These are phyloP conservation scores for Chouioia cunea DNA, from an alignment of 2,888 invertebrate species.

Conservation along the genomic window DNA sequence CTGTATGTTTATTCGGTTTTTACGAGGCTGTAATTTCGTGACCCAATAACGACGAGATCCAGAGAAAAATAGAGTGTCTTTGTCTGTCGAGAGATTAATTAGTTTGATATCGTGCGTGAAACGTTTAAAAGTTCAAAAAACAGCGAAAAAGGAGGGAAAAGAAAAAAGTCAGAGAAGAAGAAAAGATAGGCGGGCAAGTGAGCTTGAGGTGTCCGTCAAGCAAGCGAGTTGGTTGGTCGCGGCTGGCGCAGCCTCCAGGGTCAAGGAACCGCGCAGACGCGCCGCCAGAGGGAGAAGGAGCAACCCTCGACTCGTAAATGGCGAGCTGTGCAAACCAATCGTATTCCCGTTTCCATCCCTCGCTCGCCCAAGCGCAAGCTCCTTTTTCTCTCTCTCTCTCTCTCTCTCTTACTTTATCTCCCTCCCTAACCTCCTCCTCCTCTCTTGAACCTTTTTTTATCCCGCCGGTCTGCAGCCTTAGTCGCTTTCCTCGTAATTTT, in stretches of 20 bases:
- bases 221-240: slow-evolving; percentile 22
- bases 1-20: no score
- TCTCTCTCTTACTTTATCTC: slow-evolving; percentile 45
- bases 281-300: slow-evolving; percentile 21
- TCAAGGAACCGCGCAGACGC: slow-evolving; percentile 9
- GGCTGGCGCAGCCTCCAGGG: slow-evolving; percentile 59
- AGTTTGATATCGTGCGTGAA: no score
- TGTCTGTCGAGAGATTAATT: no score
- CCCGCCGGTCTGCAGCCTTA: slow-evolving; percentile 6
- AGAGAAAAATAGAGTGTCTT: slow-evolving; percentile 45
- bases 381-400: slow-evolving; percentile 32
- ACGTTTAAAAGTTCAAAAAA: no score
- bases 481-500: slow-evolving; percentile 35
- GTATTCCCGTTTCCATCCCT: slow-evolving; percentile 69
- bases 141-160: slow-evolving; percentile 15
- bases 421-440: not conserved
- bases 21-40: slow-evolving; percentile 35
- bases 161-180: slow-evolving; percentile 39
- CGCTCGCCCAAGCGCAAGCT: slow-evolving; percentile 40
- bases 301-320: slow-evolving; percentile 65
- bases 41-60: slow-evolving; percentile 49
- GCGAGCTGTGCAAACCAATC: slow-evolving; percentile 69
- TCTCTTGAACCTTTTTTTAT: not conserved
- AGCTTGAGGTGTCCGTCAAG: slow-evolving; percentile 43
- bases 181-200: not conserved